Conservation (phyloP, 2,113 vertebrate species). For the Peromyscus maniculatus region DNA sequence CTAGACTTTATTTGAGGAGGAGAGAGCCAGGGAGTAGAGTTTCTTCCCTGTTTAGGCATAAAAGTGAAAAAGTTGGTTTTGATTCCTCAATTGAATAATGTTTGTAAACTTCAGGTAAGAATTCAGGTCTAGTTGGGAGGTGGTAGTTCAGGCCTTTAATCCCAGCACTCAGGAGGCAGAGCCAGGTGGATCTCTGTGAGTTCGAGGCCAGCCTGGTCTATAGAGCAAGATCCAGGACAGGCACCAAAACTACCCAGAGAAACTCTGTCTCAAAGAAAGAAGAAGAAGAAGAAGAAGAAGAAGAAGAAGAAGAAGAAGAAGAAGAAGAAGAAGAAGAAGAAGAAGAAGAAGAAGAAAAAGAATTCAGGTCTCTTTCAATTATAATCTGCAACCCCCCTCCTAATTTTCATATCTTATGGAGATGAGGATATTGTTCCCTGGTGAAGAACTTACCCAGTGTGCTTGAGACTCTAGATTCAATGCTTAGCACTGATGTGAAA, state of each 20-base stretch:
- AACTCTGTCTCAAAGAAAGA: too few species aligned
- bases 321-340: too few species aligned
- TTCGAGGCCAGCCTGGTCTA: too few species aligned
- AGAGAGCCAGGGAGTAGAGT: background rate
- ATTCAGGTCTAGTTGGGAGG: background rate
- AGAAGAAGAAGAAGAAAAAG: too few species aligned
- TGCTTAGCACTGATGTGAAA: background rate
- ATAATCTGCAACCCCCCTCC: background rate
- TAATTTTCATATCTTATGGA: background rate
- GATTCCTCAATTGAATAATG: background rate
- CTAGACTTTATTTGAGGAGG: background rate
- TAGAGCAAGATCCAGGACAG: too few species aligned
- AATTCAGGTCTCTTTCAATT: background rate
- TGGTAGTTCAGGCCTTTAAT: too few species aligned
- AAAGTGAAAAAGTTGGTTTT: slow-evolving; percentile 8
- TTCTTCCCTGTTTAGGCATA: background rate
- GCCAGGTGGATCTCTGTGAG: too few species aligned
- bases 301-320: too few species aligned
- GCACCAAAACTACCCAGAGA: too few species aligned
- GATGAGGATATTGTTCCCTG: background rate
- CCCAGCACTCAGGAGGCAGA: too few species aligned
- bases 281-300: too few species aligned
- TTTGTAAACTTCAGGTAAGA: background rate
- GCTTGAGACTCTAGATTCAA: background rate
- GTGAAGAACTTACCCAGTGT: background rate